Conservation (phyloP, 2,888 invertebrate species). For the Erebia palarica region DNA sequence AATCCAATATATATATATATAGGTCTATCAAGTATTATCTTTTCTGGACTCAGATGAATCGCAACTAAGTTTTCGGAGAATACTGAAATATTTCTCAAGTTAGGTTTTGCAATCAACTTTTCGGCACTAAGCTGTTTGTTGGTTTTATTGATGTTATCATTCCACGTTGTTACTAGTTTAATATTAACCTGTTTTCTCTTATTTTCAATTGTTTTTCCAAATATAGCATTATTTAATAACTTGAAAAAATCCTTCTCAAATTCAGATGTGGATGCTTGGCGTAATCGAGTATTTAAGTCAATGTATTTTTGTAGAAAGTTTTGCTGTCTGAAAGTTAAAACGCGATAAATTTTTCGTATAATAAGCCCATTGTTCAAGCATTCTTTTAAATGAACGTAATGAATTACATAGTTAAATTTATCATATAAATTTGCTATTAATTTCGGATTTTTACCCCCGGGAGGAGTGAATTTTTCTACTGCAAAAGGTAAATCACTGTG, state of each 20-base stretch:
- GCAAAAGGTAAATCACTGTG: background rate
- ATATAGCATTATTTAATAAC: background rate
- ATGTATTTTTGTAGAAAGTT: conserved; percentile 1
- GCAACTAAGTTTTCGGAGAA: conserved; percentile 4
- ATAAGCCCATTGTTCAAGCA: background rate
- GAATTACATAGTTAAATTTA: background rate
- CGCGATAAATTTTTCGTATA: background rate
- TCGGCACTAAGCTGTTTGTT: background rate
- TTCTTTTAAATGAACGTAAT: conserved; percentile 5
- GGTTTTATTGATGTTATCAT: background rate
- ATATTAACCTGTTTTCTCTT: conserved; percentile 3
- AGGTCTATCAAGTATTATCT: background rate
- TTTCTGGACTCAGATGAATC: background rate
- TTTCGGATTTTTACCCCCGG: background rate
- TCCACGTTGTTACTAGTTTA: background rate
- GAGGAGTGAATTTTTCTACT: conserved; percentile 10
- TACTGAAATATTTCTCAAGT: background rate
- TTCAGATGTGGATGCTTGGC: background rate
- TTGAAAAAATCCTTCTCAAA: background rate
- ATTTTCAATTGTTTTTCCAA: conserved; percentile 1
- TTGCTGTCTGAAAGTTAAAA: background rate
- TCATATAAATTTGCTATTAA: conserved; percentile 11
- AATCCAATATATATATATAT: conserved; percentile 4
- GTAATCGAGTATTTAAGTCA: conserved; percentile 1
- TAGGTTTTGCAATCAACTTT: conserved; percentile 2